Conservation (phyloP, 2,888 invertebrate species). For the Hyposoter dolosus region DNA sequence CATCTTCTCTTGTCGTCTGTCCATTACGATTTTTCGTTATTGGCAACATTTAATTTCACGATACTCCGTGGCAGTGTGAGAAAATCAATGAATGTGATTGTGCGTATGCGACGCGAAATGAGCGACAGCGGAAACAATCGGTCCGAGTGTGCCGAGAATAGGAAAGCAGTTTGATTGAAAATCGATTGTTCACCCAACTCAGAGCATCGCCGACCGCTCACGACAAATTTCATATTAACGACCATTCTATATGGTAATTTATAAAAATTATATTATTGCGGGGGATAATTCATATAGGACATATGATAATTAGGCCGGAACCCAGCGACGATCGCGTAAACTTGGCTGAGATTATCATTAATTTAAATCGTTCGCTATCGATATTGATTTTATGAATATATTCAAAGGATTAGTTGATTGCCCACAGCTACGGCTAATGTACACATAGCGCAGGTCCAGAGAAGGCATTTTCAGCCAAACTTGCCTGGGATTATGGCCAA, state of each 20-base stretch:
- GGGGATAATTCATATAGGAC: slow-evolving; percentile 13
- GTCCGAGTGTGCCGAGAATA: slow-evolving; percentile 40
- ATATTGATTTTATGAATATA: slow-evolving; percentile 29
- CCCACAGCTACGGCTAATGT: not conserved
- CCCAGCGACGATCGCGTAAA: not conserved
- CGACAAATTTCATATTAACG: slow-evolving; percentile 62
- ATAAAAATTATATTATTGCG: slow-evolving; percentile 41
- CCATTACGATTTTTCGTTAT: slow-evolving; percentile 25
- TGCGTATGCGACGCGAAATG: slow-evolving; percentile 4
- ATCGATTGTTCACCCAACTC: slow-evolving; percentile 60
- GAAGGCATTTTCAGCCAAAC: not conserved
- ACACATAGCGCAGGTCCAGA: not conserved
- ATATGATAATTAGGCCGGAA: not conserved
- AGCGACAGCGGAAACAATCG: slow-evolving; percentile 44
- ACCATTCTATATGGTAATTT: slow-evolving; percentile 16
- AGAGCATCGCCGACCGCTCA: slow-evolving; percentile 24
- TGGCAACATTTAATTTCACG: slow-evolving; percentile 33
- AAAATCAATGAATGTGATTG: not conserved
- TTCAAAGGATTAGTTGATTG: slow-evolving; percentile 12
- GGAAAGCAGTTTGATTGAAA: slow-evolving; percentile 61
- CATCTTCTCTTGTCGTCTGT: slow-evolving; percentile 8
- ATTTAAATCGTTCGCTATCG: slow-evolving; percentile 23
- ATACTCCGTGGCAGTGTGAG: not conserved
- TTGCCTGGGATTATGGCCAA: not conserved
- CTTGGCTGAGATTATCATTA: slow-evolving; percentile 3